Evolutionary conservation across 2,797 vertebrate species (phyloP), one percentile per base, ranked within the genome.

Genomic region (Onychomys leucogaster): DNA sequence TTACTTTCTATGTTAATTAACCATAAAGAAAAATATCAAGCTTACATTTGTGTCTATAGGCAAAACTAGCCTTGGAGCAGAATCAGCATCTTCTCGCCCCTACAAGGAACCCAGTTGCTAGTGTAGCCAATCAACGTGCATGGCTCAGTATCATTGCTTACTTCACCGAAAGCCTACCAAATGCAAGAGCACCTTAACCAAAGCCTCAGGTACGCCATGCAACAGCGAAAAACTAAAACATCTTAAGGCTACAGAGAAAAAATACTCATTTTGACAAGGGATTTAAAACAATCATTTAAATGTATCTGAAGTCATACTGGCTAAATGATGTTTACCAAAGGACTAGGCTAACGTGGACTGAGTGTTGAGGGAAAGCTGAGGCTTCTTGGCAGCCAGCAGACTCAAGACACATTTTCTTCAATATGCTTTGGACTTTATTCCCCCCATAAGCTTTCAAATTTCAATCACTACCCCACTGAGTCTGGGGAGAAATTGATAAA

Each of bases 401-500:
- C 63, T 10, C 25, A 49, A 95, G 95, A 96, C 97, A 97, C 34
- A 90, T 97, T 98, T 98, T 97, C 92, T 96, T 97, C 93, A 86
- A 77, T 97, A 89, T 94, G 67, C 96, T 98, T 97, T 91, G 97
- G 93, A 97, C 63, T 95, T 98, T 97, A 98, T 98, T 98, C 81
- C 96, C 82, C 85, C 97, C 93, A 93, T 89, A 95, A 97, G 85
- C 82, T 98, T 97, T 97, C 96, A 95, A 97, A 97, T 97, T 98
- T 97, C 98, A 98, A 98, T 98, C 97, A 96, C 94, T 97, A 92
- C 95, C 97, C 97, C 97, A 98, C 98, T 98, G 98, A 97, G 97
- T 98, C 96, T 97, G 92, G 95, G 97, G 97, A 98, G 97, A 97
- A 98, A 98, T 96, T 98, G 97, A 98, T 98, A 98, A 98, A 97